phyloP scores from a whole-genome alignment of 2,113 vertebrate species.

The Mandrillus leucophaeus region DNA sequence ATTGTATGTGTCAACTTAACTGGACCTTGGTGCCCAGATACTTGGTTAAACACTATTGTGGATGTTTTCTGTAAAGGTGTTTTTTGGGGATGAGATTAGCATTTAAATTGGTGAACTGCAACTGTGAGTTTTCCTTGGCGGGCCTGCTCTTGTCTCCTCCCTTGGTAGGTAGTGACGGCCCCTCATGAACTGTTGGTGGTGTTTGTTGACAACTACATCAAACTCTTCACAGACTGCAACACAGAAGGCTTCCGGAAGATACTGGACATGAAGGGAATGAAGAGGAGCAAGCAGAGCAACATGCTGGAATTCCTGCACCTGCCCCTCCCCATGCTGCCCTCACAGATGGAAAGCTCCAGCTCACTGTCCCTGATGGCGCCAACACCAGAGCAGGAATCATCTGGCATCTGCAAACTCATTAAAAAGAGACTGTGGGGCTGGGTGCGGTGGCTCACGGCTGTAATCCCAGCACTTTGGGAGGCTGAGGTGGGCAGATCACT shows the following conservation, averaged over 20 bases:
- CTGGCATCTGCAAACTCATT: constrained; percentile 97
- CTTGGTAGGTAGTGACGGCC: constrained; percentile 95
- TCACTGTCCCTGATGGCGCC: constrained; percentile 90
- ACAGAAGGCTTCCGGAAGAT: constrained; percentile 98
- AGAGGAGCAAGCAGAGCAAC: constrained; percentile 96
- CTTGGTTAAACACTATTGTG: not conserved
- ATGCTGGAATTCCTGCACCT: constrained; percentile 98
- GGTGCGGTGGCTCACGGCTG: accelerated
- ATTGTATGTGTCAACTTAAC: not conserved
- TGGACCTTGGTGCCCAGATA: not conserved
- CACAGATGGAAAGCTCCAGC: constrained; percentile 85
- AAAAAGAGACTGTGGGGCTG: constrained; percentile 93
- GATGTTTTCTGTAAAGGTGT: not conserved
- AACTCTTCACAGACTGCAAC: constrained; percentile 97
- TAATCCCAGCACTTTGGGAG: too few species aligned
- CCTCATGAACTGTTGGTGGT: constrained; percentile 94
- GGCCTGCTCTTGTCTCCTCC: not conserved
- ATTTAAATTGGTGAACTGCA: not conserved
- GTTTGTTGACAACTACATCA: constrained; percentile 99
- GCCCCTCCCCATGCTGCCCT: constrained; percentile 92
- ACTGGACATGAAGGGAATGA: constrained; percentile 99
- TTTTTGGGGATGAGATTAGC: not conserved
- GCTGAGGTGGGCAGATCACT: too few species aligned
- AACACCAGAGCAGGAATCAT: constrained; percentile 97
- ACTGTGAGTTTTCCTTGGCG: not conserved